Conservation (phyloP, 1,140 invertebrate genomes). For the Penaeus japonicus region DNA sequence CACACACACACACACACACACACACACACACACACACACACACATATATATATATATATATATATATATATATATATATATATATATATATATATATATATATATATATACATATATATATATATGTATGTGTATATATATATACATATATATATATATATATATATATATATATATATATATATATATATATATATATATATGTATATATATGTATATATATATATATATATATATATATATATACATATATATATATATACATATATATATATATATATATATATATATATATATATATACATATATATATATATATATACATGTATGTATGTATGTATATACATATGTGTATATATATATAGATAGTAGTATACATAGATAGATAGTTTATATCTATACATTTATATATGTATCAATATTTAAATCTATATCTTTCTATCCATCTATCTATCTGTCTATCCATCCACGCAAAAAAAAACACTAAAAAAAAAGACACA, state of each 20-base stretch:
- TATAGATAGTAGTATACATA: background rate
- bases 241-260: background rate
- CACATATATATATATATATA: background rate
- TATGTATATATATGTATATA: background rate
- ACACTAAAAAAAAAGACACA: too few relatives aligned
- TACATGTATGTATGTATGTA: too few relatives aligned
- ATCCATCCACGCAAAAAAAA: too few relatives aligned
- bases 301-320: background rate
- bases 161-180: background rate
- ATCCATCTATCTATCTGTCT: too few relatives aligned
- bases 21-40: background rate
- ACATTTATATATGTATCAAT: background rate
- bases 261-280: background rate
- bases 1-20: conserved; percentile 1
- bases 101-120: background rate
- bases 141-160: background rate
- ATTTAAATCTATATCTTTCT: background rate
- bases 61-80: background rate
- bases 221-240: too few relatives aligned
- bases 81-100: background rate
- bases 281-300: background rate
- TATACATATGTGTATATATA: background rate
- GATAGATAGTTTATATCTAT: background rate
- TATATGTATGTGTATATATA: background rate
- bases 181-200: background rate